Evolutionary conservation across 2,888 invertebrate species (phyloP).

Genomic region (Meteorus cinctellus): DNA sequence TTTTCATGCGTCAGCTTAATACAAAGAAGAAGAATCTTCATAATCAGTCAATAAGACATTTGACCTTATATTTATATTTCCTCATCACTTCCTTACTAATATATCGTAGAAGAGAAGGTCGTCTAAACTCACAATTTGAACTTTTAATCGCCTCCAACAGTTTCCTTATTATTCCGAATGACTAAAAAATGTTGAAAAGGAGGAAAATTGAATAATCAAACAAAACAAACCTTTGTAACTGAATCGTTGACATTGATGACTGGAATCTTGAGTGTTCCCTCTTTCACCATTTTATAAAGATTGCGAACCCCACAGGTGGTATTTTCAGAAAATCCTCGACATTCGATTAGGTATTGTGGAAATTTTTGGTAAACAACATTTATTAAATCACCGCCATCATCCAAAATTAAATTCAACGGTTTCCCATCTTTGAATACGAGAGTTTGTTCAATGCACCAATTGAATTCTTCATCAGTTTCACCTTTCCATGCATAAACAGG

Average conservation of each 20-base stretch:
- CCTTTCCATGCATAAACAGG: constrained; percentile 99
- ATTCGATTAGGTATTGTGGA: constrained; percentile 86
- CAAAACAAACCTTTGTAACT: constrained; percentile 89
- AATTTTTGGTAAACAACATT: constrained; percentile 95
- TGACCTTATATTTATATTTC: too few species aligned
- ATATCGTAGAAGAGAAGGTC: too few species aligned
- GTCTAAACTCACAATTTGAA: too few species aligned
- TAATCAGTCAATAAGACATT: too few species aligned
- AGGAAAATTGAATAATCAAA: background rate
- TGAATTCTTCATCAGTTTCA: constrained; percentile 99
- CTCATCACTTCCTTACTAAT: too few species aligned
- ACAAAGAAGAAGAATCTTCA: too few species aligned
- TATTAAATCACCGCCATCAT: constrained; percentile 99
- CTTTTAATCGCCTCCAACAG: too few species aligned
- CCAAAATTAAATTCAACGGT: constrained; percentile 98
- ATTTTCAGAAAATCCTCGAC: constrained; percentile 96
- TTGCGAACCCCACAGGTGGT: constrained; percentile 99
- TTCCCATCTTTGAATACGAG: constrained; percentile 88
- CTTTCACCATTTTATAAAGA: constrained; percentile 94
- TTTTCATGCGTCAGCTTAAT: too few species aligned
- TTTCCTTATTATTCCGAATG: background rate
- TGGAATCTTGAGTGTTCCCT: constrained; percentile 90
- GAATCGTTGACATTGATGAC: constrained; percentile 99
- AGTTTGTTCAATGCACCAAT: constrained; percentile 99
- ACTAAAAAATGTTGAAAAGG: background rate